Percentiles rank a stretch among this genome's conserved stretches.
Conservation (phyloP, 2,888 invertebrate genomes). For the Athetis lepigone region DNA sequence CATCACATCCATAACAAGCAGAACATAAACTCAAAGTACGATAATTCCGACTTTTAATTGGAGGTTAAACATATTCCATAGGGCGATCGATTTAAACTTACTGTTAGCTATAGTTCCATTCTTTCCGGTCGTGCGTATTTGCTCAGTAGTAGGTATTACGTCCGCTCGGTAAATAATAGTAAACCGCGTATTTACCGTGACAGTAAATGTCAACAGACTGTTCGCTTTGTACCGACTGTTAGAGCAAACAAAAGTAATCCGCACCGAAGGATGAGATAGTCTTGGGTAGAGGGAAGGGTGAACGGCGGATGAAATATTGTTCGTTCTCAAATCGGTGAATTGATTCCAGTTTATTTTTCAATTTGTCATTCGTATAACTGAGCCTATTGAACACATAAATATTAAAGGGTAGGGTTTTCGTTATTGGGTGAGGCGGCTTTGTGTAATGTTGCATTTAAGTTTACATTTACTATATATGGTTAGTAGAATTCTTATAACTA, state of each 20-base stretch:
- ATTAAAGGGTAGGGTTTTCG: slow-evolving; percentile 55
- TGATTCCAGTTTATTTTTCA: slow-evolving; percentile 70
- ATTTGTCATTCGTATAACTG: slow-evolving; percentile 65
- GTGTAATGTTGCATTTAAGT: not conserved
- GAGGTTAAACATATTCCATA: slow-evolving; percentile 27
- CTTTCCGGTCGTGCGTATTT: slow-evolving; percentile 69
- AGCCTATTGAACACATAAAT: slow-evolving; percentile 61
- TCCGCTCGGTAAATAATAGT: slow-evolving; percentile 85
- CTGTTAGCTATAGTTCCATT: slow-evolving; percentile 48
- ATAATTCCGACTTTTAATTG: slow-evolving; percentile 47
- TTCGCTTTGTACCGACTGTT: slow-evolving; percentile 84
- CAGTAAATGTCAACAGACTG: slow-evolving; percentile 87
- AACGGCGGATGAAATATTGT: slow-evolving; percentile 56
- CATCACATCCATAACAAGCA: slow-evolving; percentile 33
- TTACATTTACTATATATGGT: not conserved
- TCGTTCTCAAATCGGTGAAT: slow-evolving; percentile 64
- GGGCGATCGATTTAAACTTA: slow-evolving; percentile 43
- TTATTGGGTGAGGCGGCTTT: slow-evolving; percentile 9
- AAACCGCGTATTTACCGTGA: slow-evolving; percentile 86
- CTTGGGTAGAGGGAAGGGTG: slow-evolving; percentile 51
- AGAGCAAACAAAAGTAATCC: slow-evolving; percentile 85
- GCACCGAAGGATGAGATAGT: slow-evolving; percentile 69
- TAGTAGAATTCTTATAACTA: too few species aligned
- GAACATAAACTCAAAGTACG: slow-evolving; percentile 25
- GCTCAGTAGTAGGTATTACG: slow-evolving; percentile 77